Evolutionary conservation across 2,113 vertebrate genomes (phyloP).

Genomic region (Pipra filicauda): DNA sequence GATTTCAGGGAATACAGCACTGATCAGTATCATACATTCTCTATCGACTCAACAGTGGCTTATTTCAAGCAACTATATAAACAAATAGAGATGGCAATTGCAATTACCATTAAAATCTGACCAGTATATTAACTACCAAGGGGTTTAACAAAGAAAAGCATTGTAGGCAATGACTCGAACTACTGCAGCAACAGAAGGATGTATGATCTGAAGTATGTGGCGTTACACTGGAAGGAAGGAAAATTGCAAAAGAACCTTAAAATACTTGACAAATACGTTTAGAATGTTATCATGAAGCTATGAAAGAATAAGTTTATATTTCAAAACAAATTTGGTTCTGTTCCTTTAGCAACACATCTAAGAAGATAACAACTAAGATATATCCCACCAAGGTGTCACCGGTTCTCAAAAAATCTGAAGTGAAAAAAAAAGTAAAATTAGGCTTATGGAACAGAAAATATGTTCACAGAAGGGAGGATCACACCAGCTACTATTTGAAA

Average conservation of each 20-base stretch:
- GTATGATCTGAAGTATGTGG: neutral
- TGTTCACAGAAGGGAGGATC: neutral
- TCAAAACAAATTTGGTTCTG: neutral
- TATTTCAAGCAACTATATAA: neutral
- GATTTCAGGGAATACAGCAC: neutral
- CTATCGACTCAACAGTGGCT: neutral
- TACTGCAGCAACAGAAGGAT: neutral
- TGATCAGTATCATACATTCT: neutral
- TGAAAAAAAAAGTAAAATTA: neutral
- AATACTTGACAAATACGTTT: neutral
- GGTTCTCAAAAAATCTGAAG: neutral
- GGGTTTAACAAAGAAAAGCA: neutral
- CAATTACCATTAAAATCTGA: neutral
- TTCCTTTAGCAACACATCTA: neutral
- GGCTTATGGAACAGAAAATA: neutral
- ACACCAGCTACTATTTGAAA: neutral
- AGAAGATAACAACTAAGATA: neutral
- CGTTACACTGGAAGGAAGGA: neutral
- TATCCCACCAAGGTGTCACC: neutral
- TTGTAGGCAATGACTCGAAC: neutral
- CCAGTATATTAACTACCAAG: neutral
- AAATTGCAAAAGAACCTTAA: neutral
- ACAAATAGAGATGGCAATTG: neutral
- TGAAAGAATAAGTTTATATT: neutral
- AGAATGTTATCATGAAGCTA: neutral